Percentiles rank a stretch among this genome's conserved stretches.
Conservation (phyloP, 2,797 vertebrate species). For the Euthynnus affinis region DNA sequence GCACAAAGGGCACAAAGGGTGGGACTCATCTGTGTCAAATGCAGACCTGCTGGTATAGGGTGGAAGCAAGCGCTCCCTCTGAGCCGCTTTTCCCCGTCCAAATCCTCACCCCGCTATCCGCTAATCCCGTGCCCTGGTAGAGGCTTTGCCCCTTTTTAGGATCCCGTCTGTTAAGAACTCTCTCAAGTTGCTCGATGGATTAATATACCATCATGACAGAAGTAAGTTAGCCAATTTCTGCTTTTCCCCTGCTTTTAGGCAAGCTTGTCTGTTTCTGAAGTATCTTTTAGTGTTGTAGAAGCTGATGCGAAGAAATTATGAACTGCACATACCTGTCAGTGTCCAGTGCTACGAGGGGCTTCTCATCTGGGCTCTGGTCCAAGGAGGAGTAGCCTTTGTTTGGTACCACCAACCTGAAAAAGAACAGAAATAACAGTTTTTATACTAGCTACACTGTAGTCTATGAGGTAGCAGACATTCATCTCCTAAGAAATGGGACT, state of each 20-base stretch:
- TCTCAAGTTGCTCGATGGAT: slow-evolving; percentile 64
- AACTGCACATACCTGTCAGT: slow-evolving; percentile 92
- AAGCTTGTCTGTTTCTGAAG: not conserved
- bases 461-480: too few species aligned
- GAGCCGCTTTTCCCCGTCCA: slow-evolving; percentile 71
- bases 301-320: not conserved
- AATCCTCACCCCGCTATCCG: slow-evolving; percentile 73
- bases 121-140: slow-evolving; percentile 73
- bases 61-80: slow-evolving; percentile 48
- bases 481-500: too few species aligned
- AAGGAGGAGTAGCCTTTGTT: slow-evolving; percentile 99
- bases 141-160: slow-evolving; percentile 70
- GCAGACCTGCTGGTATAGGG: slow-evolving; percentile 54
- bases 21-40: slow-evolving; percentile 70
- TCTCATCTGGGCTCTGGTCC: slow-evolving; percentile 99
- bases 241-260: slow-evolving; percentile 4
- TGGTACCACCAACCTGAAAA: slow-evolving; percentile 93
- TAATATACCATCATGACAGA: slow-evolving; percentile 48
- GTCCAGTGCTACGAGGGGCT: slow-evolving; percentile 97
- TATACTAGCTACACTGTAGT: too few species aligned
- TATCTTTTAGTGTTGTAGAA: not conserved
- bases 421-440: slow-evolving; percentile 16
- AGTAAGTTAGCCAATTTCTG: slow-evolving; percentile 11
- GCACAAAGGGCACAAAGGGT: slow-evolving; percentile 40
- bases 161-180: slow-evolving; percentile 66